phyloP scores from a whole-genome alignment of 2,113 vertebrate species.

The Cyprinodon tularosa region DNA sequence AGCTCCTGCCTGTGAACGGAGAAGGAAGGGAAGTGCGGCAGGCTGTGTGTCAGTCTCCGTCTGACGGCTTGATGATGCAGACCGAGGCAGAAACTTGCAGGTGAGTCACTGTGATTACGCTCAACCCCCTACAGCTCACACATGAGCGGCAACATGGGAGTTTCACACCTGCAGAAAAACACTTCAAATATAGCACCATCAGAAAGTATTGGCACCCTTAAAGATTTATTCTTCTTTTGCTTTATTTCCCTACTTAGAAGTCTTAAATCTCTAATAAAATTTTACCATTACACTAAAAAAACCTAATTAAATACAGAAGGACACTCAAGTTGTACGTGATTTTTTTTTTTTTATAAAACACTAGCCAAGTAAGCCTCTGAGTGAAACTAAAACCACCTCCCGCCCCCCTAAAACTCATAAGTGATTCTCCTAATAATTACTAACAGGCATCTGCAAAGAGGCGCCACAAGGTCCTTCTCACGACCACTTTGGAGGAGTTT shows the following conservation, averaged over 20 bases:
- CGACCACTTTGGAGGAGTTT: not conserved
- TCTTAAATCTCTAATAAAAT: not conserved
- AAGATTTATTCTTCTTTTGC: not conserved
- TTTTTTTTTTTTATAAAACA: no score
- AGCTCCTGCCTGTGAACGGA: slow-evolving; percentile 69
- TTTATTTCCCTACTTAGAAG: not conserved
- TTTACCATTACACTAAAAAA: no score
- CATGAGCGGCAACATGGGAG: not conserved
- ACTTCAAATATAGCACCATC: no score
- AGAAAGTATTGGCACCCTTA: not conserved
- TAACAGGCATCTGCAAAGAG: no score
- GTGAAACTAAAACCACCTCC: no score
- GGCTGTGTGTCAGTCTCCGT: not conserved
- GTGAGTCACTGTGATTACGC: slow-evolving; percentile 43
- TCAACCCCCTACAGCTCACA: slow-evolving; percentile 33
- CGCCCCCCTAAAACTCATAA: no score
- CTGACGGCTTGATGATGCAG: slow-evolving; percentile 16
- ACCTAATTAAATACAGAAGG: no score
- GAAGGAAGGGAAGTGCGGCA: slow-evolving; percentile 23
- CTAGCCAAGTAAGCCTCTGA: no score
- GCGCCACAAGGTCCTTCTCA: not conserved
- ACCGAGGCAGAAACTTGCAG: slow-evolving; percentile 41
- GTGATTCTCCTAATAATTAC: no score
- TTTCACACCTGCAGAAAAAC: not conserved
- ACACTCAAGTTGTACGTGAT: no score